phyloP scores from a whole-genome alignment of 2,888 invertebrate species.

The Elegia similella region DNA sequence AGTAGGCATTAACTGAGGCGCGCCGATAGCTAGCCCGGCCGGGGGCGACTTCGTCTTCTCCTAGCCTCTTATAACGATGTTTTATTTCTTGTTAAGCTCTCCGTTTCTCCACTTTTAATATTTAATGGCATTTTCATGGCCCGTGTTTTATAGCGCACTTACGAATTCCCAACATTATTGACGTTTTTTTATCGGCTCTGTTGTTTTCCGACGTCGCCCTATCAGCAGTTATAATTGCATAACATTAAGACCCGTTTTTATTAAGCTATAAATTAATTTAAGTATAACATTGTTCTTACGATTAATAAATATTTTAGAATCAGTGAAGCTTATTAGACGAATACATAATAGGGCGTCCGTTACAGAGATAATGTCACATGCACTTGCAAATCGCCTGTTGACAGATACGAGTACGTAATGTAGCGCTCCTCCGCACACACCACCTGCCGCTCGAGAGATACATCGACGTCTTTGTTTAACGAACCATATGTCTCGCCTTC shows the following conservation, averaged over 20 bases:
- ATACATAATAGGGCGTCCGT: neutral
- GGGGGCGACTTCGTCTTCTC: slow-evolving; percentile 67
- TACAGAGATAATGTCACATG: neutral
- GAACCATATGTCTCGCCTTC: slow-evolving; percentile 64
- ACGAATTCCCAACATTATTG: slow-evolving; percentile 74
- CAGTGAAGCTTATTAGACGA: neutral
- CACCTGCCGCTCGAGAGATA: slow-evolving; percentile 54
- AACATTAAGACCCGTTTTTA: slow-evolving; percentile 28
- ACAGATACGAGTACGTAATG: slow-evolving; percentile 32
- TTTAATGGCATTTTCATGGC: slow-evolving; percentile 81
- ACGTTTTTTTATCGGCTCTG: slow-evolving; percentile 56
- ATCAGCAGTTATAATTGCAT: slow-evolving; percentile 34
- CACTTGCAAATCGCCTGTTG: slow-evolving; percentile 18
- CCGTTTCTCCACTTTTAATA: slow-evolving; percentile 81
- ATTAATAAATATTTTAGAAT: slow-evolving; percentile 4
- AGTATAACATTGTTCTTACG: slow-evolving; percentile 29
- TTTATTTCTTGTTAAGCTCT: slow-evolving; percentile 82
- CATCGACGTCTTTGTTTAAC: slow-evolving; percentile 54
- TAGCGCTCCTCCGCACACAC: slow-evolving; percentile 27
- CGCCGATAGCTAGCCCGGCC: slow-evolving; percentile 77
- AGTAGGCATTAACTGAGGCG: slow-evolving; percentile 81
- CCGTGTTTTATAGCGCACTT: slow-evolving; percentile 79
- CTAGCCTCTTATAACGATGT: slow-evolving; percentile 78
- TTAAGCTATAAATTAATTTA: slow-evolving; percentile 24
- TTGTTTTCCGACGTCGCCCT: slow-evolving; percentile 46